A percentile compares a stretch with the other conserved stretches of the same genome.
Evolutionary conservation across 2,113 vertebrate genomes (phyloP).

Genomic region (Gasterosteus nipponicus): DNA sequence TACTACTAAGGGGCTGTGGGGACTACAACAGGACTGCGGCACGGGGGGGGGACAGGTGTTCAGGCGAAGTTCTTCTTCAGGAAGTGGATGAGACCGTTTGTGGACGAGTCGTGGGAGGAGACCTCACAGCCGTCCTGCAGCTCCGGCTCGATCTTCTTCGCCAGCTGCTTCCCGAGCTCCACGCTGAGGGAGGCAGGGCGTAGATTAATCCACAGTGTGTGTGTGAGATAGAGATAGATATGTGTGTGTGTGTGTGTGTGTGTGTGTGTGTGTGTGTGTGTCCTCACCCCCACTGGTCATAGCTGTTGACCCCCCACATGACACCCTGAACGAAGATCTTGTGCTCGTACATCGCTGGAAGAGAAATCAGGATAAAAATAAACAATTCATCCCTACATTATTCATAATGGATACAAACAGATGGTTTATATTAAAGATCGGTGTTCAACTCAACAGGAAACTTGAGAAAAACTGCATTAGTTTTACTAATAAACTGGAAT

Average conservation of each 20-base stretch:
- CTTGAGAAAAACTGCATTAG: no score
- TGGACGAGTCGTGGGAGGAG: constrained; percentile 92
- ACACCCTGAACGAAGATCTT: constrained; percentile 98
- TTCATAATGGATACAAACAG: no score
- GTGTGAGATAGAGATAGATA: neutral
- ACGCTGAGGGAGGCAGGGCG: constrained; percentile 78
- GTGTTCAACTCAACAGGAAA: no score
- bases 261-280: constrained; percentile 3
- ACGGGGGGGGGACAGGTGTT: constrained; percentile 38
- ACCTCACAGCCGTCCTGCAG: constrained; percentile 83
- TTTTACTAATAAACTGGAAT: no score
- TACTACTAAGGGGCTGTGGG: constrained; percentile 12
- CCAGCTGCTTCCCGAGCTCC: constrained; percentile 96
- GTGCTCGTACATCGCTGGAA: constrained; percentile 95
- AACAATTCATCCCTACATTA: no score
- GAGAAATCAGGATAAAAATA: no score
- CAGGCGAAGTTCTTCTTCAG: constrained; percentile 90
- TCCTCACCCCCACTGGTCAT: constrained; percentile 97
- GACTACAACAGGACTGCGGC: constrained; percentile 13
- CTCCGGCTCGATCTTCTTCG: constrained; percentile 96
- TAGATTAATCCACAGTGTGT: neutral
- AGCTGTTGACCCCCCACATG: constrained; percentile 98
- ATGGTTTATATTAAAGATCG: no score
- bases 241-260: constrained; percentile 7
- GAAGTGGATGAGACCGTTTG: constrained; percentile 95